Conservation (phyloP, 30 jellyfish, hydroid and myxozoan genomes). For the Turritopsis dohrnii region DNA sequence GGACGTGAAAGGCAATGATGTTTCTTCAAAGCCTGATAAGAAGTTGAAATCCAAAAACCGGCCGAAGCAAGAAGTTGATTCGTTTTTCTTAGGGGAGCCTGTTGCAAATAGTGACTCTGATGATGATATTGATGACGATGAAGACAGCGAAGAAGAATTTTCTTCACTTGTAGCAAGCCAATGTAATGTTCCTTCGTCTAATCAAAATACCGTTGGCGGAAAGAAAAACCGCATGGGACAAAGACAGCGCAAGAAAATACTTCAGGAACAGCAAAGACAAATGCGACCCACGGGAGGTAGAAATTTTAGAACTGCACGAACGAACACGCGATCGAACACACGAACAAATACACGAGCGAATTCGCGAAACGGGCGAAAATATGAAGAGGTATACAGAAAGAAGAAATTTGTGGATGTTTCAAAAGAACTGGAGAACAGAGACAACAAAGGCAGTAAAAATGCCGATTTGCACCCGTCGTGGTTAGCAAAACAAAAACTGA, state of each 20-base stretch:
- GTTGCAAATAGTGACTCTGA: background rate
- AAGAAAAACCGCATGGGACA: slow-evolving; percentile 39
- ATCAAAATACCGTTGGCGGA: background rate
- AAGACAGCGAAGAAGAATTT: slow-evolving; percentile 2
- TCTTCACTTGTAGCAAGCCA: slow-evolving; percentile 21
- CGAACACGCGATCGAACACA: background rate
- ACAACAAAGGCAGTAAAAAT: background rate
- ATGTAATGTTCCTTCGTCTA: background rate
- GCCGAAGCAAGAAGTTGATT: background rate
- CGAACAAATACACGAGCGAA: background rate
- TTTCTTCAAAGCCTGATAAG: background rate
- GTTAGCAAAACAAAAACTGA: slow-evolving; percentile 29
- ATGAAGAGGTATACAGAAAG: background rate
- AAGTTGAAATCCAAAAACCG: background rate
- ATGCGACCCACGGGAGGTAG: background rate
- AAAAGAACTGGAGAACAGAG: background rate
- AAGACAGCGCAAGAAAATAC: slow-evolving; percentile 16
- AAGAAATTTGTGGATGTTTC: background rate
- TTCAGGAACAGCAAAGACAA: background rate
- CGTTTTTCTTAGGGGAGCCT: background rate
- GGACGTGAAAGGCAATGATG: background rate
- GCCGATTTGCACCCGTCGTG: slow-evolving; percentile 29
- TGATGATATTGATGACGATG: background rate
- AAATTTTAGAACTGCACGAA: background rate
- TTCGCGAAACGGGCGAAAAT: background rate